Evolutionary conservation across 1,140 invertebrate species (phyloP), one percentile per base, ranked within the genome.

Genomic region (Hesperophylax magnus): DNA sequence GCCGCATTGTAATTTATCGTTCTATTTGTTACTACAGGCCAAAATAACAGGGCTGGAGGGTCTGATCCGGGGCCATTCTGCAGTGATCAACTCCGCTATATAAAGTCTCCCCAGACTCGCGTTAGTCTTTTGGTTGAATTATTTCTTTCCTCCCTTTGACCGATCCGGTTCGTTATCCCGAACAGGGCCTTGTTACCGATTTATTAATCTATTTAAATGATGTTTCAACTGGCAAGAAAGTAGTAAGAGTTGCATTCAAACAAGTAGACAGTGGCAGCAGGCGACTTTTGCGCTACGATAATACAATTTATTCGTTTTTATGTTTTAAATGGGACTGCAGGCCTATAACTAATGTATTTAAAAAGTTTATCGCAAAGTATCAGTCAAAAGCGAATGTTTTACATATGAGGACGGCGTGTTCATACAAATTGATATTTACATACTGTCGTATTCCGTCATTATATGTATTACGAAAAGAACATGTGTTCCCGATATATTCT

Each of bases 61-160:
- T 8, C 39, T 20, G 76, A 22, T 39, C 39, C 31, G n/a, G 27
- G 58, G 24, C 31, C 27, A 20, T 71, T 71, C 67, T 65, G 4
- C 11, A 9, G 67, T 52, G 67, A 71, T 71, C 67, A 71, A 52
- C 67, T 71, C 27, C n/a, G 67, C 67, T n/a, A 71, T 71, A 71
- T 71, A 71, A 71, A 71, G 67, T 71, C 67, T 71, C 61, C 76
- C 56, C 18, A 27, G 67, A 47, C 47, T 71, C 31, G 52, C 77
- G 77, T 69, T 79, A 71, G 63, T 79, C 65, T 69, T 54, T 71
- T 47, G 56, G 31, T 65, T 65, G 67, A 81, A 81, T 81, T 81
- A 81, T 81, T 78, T 81, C 80, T 81, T 81, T 78, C 74, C 27
- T 71, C 56, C 65, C 63, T 39, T 77, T 75, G 63, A 58, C 27